These are phyloP conservation scores for Anneissia japonica DNA, from an alignment of 35 echinoderm and acorn worm species.

Conservation along the genomic window DNA sequence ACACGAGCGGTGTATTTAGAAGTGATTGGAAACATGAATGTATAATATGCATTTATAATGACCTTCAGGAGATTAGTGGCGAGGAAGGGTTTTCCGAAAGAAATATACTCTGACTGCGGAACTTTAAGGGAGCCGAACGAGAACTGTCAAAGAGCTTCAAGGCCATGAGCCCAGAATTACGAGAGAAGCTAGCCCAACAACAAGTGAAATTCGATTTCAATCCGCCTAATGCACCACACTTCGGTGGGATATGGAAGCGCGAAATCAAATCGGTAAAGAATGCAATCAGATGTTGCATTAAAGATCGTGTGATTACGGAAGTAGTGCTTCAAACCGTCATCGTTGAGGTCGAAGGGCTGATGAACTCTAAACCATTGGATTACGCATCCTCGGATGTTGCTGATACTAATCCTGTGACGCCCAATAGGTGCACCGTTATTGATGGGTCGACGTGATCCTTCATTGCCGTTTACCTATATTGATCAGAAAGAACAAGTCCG, in stretches of 20 bases:
- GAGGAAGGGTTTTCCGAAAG: conserved; percentile 5
- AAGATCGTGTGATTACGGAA: no score
- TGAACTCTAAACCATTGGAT: no score
- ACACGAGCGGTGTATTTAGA: conserved; percentile 32
- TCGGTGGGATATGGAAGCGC: conserved; percentile 8
- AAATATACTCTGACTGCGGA: conserved; percentile 28
- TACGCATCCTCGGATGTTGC: no score
- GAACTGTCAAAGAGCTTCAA: conserved; percentile 17
- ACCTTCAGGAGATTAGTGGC: conserved; percentile 7
- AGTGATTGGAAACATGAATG: conserved; percentile 19
- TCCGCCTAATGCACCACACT: conserved; percentile 18
- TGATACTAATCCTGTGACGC: no score
- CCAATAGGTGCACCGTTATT: no score
- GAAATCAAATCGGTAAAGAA: conserved; percentile 9
- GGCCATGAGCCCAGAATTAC: conserved; percentile 3
- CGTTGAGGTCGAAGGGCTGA: no score
- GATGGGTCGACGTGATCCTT: no score
- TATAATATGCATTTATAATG: conserved; percentile 23
- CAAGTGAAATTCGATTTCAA: conserved; percentile 29
- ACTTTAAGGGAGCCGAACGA: conserved; percentile 20
- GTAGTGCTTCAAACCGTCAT: no score
- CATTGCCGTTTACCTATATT: no score
- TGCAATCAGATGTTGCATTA: not conserved
- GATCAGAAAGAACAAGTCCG: no score
- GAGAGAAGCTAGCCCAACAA: conserved; percentile 5